A percentile compares a stretch with the other conserved stretches of the same genome.
Evolutionary conservation across 2,888 invertebrate genomes (phyloP).

Genomic region (Seira musarum): DNA sequence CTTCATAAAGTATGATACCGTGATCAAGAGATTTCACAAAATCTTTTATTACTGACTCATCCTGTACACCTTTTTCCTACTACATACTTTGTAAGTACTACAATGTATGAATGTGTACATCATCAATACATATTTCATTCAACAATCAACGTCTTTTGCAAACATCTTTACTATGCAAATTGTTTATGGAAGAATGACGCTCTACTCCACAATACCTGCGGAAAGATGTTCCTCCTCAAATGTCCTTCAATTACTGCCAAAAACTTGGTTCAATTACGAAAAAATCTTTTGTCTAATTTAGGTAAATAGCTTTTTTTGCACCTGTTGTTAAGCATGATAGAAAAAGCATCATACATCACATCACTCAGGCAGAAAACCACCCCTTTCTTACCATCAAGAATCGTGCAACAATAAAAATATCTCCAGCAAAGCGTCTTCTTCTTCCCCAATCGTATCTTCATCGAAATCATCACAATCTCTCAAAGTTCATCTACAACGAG

Average conservation of each 20-base stretch:
- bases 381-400: not conserved
- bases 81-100: too few relatives aligned
- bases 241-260: not conserved
- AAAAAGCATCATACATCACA: not conserved
- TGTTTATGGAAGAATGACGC: not conserved
- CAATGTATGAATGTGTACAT: too few relatives aligned
- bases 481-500: not conserved
- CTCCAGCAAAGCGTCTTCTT: not conserved
- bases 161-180: not conserved
- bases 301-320: not conserved
- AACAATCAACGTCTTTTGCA: not conserved
- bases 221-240: not conserved
- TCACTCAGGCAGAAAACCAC: not conserved
- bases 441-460: not conserved
- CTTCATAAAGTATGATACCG: not conserved
- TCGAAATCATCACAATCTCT: not conserved
- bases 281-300: not conserved
- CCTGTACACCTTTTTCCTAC: not conserved
- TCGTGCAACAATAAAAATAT: not conserved
- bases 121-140: not conserved
- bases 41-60: not conserved
- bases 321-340: not conserved
- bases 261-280: not conserved
- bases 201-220: not conserved
- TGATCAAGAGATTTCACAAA: not conserved